These are phyloP conservation scores for Grus americana DNA, from an alignment of 2,113 vertebrate species.

Conservation along the genomic window DNA sequence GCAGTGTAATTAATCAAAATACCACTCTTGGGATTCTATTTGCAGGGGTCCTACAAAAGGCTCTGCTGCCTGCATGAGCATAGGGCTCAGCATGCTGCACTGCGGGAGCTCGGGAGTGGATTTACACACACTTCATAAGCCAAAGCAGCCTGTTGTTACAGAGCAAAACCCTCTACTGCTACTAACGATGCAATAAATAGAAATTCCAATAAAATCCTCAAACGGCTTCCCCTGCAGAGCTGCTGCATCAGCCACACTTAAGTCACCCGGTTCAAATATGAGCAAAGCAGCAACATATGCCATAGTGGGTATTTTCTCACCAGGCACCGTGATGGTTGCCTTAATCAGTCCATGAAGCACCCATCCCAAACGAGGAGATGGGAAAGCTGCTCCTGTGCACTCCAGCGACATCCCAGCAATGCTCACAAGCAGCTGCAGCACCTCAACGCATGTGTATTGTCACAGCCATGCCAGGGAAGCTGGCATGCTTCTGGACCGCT, in stretches of 20 bases:
- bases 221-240: background rate
- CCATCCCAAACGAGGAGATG: background rate
- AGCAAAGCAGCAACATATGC: background rate
- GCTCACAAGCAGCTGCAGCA: background rate
- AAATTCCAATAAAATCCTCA: background rate
- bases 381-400: background rate
- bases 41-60: background rate
- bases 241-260: background rate
- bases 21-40: background rate
- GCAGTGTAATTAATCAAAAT: background rate
- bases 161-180: background rate
- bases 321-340: fast-evolving
- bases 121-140: background rate
- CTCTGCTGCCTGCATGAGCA: background rate
- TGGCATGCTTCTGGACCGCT: background rate
- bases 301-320: background rate
- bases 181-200: conserved; percentile 21
- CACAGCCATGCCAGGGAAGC: background rate
- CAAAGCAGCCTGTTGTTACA: background rate
- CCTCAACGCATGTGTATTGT: fast-evolving
- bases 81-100: background rate
- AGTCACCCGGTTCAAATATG: fast-evolving
- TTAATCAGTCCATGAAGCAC: background rate
- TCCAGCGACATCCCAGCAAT: background rate
- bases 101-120: background rate